These are phyloP conservation scores for Brienomyrus longianalis DNA, from an alignment of 2,113 vertebrate species.

Conservation along the genomic window DNA sequence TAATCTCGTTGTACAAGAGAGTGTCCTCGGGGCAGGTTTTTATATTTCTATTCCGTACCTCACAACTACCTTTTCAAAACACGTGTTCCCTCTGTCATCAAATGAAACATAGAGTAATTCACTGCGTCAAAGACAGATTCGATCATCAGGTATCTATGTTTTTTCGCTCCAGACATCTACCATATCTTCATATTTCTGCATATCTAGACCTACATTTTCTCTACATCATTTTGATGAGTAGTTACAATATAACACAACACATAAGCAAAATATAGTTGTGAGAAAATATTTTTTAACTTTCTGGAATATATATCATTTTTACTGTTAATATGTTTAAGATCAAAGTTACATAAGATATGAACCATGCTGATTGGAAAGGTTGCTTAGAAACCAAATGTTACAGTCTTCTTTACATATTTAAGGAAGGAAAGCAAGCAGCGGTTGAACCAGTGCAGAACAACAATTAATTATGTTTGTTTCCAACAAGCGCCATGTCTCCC, in stretches of 20 bases:
- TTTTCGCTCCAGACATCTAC: neutral
- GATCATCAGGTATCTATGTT: neutral
- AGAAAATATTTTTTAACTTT: neutral
- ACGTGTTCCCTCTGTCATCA: neutral
- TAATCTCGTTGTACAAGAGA: neutral
- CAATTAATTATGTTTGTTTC: neutral
- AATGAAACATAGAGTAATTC: neutral
- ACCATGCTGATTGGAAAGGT: constrained; percentile 27
- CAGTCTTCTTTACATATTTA: constrained; percentile 31
- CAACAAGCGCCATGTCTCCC: neutral
- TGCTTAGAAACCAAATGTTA: constrained; percentile 37
- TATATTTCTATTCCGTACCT: neutral
- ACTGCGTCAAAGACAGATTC: neutral
- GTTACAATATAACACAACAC: neutral
- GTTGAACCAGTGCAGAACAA: constrained; percentile 21
- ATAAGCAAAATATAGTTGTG: neutral
- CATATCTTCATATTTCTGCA: neutral
- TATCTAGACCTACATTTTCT: neutral
- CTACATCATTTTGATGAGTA: neutral
- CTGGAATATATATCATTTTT: neutral
- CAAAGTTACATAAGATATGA: constrained; percentile 12
- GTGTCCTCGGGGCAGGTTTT: neutral
- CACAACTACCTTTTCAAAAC: neutral
- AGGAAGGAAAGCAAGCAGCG: constrained; percentile 15
- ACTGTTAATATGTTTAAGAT: neutral